Evolutionary conservation across 2,888 invertebrate species (phyloP), one percentile per base, ranked within the genome.

Genomic region (Xestoiulus laeticollis): DNA sequence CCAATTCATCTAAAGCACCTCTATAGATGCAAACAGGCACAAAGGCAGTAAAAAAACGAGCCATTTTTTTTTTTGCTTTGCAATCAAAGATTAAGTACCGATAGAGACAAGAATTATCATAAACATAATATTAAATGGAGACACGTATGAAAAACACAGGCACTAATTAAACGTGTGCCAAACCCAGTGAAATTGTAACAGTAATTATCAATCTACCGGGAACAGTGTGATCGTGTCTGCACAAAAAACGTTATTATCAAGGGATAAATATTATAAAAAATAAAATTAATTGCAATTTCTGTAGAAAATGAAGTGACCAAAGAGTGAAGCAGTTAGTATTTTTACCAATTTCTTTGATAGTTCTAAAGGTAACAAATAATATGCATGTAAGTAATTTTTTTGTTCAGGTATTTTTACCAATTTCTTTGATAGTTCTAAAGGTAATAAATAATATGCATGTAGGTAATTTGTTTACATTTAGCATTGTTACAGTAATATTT

Each of bases 271-370:
- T 30, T 78, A 78, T 32, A 78, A 22, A 78, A 78, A 78, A 78
- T 78, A 78, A 78, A 78, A 78, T 30, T 78, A 78, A 78, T 78
- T 78, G 78, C 78, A 78, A 78, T 78, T 30, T 78, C 30, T 78
- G 78, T 30, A 78, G 78, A 78, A 78, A 78, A 78, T 78, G 78
- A 78, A 78, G 78, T 30, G 78, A 78, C 78, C 78, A 78, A 78
- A 78, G 78, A 78, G 78, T 78, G 78, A 78, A 78, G 78, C 78
- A 78, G 78, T 30, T 30, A 30, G 4, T 48, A 16, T 78, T 16
- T 26, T 78, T 10, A 53, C 1, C 78, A 14, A 30, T 78, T 30
- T 78, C 30, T 30, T 26, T 30, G 78, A 16, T 30, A 30, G 30
- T 32, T 78, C 26, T 78, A 26, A 8, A 8, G 30, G 26, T 30